Evolutionary conservation across 2,113 vertebrate species (phyloP), one percentile per base, ranked within the genome.

Genomic region (Gopherus evgoodei): DNA sequence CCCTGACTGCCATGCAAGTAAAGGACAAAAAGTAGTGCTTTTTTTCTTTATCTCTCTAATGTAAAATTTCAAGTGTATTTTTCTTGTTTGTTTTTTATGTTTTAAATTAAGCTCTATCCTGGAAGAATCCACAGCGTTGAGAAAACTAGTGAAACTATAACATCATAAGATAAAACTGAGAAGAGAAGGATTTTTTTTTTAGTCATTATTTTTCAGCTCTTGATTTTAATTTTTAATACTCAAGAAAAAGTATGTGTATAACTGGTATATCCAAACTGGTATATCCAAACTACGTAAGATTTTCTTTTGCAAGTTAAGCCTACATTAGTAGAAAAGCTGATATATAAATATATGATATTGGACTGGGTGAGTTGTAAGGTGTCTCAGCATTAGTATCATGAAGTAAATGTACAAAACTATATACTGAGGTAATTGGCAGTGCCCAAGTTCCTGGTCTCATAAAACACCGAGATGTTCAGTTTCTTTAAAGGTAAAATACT

Each of bases 221-320:
- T 16, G 11, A 93, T 89, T 89, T 81, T 53, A 83, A 91, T 78
- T 95, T 81, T 56, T 86, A 50, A 44, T 62, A 75, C 17, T 86
- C 3, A 0, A 35, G 38, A 14, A 44, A 24, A 44, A 24, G 72
- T 42, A 22, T 76, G 38, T 76, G n/a, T 72, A 42, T 38, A 76
- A 76, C 72, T 86, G 91, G 38, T 65, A 86, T 59, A 84, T 81
- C 54, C 76, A 57, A 87, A n/a, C 81, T 87, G 91, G 38, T 65
- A 86, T 59, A 84, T 81, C 54, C 76, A 57, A 87, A n/a, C 81
- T 87, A 53, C 75, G 90, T 79, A 86, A 88, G 84, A 80, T 1
- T 0, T 96, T n/a, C 59, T 62, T 13, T 62, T 31, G 59, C 19
- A 90, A 84, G 93, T 10, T 29, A 65, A 94, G 76, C 44, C 62